Evolutionary conservation across 2,113 vertebrate genomes (phyloP), one percentile per base, ranked within the genome.

Genomic region (Gracilinanus agilis): DNA sequence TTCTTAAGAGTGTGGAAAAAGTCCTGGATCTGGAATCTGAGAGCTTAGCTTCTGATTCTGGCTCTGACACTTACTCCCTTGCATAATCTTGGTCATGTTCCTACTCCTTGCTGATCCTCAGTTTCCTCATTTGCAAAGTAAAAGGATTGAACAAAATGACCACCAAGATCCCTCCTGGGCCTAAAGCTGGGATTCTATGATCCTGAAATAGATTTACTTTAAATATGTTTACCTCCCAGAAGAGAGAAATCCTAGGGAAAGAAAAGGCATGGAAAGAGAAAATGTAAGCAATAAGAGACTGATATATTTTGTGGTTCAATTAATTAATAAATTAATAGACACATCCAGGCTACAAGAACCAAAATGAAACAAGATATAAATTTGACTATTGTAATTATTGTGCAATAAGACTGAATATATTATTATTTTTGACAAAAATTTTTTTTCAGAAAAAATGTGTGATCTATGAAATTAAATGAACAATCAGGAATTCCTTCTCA

Each of bases 161-260:
- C 19, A 40, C n/a, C 40, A 40, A 83, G 19, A 10, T 40, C 34
- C 4, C 34, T 83, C n/a, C 19, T 83, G n/a, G 6, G 34, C 23
- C 19, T 40, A 83, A 75, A 83, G 34, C 67, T 83, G 21, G 21
- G n/a, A 83, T 83, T 19, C n/a, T 23, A n/a, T 75, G 29, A 13
- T 75, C 61, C 61, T 75, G 13, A 13, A 12, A n/a, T 75, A 75
- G 27, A 75, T n/a, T 16, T 90, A 93, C 5, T 55, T 93, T 56
- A 96, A 95, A 91, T 53, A n/a, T 90, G 92, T 53, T 92, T 93
- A 25, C n/a, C 12, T 90, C 92, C 44, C 56, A 92, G 8, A 75
- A 90, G 55, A 95, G 23, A 94, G 58, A 95, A 95, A 54, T 56
- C 88, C n/a, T 91, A 92, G 92, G n/a, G 88, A 10, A 44, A 94